Evolutionary conservation across 2,888 invertebrate genomes (phyloP).

Genomic region (Cactoblastis cactorum): DNA sequence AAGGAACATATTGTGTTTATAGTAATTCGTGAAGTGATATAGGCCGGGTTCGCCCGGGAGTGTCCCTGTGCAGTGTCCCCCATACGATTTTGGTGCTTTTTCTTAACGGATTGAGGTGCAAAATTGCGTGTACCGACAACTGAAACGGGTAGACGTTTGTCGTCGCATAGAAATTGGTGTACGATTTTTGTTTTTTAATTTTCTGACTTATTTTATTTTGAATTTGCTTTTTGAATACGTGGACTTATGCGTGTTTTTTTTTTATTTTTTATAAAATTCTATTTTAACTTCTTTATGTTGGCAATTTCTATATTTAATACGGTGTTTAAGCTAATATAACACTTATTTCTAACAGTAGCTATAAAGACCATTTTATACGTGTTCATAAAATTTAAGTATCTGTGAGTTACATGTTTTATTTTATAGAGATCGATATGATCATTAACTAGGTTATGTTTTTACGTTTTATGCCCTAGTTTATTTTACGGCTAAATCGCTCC

Average conservation of each 20-base stretch:
- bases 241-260: background rate
- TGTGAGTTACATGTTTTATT: slow-evolving; percentile 5
- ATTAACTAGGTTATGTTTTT: slow-evolving; percentile 9
- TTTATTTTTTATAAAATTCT: background rate
- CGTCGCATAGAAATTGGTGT: slow-evolving; percentile 34
- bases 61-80: slow-evolving; percentile 49
- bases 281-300: background rate
- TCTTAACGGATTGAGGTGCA: slow-evolving; percentile 45
- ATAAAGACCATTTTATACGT: slow-evolving; percentile 6
- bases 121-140: slow-evolving; percentile 37
- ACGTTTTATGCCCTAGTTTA: slow-evolving; percentile 5
- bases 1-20: slow-evolving; percentile 38
- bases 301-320: slow-evolving; percentile 1
- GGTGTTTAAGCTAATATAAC: background rate
- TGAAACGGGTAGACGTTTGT: slow-evolving; percentile 36
- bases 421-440: slow-evolving; percentile 7
- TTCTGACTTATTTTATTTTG: background rate
- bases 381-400: slow-evolving; percentile 10
- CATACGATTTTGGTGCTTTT: slow-evolving; percentile 59
- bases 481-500: background rate
- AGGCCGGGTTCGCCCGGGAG: slow-evolving; percentile 50
- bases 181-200: slow-evolving; percentile 23
- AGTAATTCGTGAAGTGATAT: slow-evolving; percentile 62
- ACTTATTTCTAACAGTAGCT: slow-evolving; percentile 5
- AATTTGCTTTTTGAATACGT: background rate